These are phyloP conservation scores for Ommatoiulus sabulosus DNA, from an alignment of 2,888 invertebrate genomes.

Conservation along the genomic window DNA sequence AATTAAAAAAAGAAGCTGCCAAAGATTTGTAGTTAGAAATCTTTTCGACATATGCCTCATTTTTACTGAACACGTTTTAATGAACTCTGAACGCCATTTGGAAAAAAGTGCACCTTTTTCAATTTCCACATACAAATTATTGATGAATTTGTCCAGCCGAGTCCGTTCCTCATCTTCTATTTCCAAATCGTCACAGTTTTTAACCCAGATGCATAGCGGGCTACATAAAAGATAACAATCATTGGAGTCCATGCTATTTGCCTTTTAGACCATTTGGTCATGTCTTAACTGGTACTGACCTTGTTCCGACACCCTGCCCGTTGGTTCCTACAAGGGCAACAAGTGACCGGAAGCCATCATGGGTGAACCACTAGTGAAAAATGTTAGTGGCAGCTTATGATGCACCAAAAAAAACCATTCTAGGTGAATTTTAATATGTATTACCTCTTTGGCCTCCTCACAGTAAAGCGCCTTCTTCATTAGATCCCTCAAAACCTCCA, in stretches of 20 bases:
- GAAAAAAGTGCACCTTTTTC: conserved; percentile 75
- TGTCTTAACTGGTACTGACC: conserved; percentile 61
- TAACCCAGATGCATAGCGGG: conserved; percentile 88
- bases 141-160: conserved; percentile 81
- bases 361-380: conserved; percentile 78
- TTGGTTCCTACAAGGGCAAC: conserved; percentile 85
- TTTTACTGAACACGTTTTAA: too few relatives aligned
- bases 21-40: too few relatives aligned
- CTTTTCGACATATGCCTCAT: too few relatives aligned
- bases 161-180: conserved; percentile 77
- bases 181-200: conserved; percentile 77
- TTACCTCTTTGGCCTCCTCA: conserved; percentile 76
- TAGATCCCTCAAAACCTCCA: conserved; percentile 76
- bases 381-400: conserved; percentile 48
- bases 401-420: conserved; percentile 50
- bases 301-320: conserved; percentile 92
- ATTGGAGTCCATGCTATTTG: neutral
- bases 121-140: conserved; percentile 83
- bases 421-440: neutral
- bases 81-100: too few relatives aligned
- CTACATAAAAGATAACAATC: conserved; percentile 69
- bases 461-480: conserved; percentile 75
- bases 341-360: conserved; percentile 83
- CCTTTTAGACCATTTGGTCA: neutral
- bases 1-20: conserved; percentile 54